A percentile compares a stretch with the other conserved stretches of the same genome.
Evolutionary conservation across 1,140 invertebrate genomes (phyloP).

Genomic region (Acromyrmex charruanus): DNA sequence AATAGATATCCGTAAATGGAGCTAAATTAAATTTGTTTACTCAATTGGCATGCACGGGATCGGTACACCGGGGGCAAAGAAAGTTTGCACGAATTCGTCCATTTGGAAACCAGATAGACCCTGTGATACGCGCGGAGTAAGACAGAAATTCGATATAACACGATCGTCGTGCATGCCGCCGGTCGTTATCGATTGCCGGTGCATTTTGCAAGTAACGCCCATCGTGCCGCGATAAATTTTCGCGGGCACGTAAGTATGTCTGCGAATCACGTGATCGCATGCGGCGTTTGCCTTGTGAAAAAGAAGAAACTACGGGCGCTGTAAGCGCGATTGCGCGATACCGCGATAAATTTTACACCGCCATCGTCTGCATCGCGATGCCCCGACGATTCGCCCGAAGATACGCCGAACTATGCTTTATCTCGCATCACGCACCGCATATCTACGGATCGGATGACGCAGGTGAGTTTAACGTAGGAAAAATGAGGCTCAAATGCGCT

Average conservation of each 20-base stretch:
- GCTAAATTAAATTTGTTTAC: constrained; percentile 61
- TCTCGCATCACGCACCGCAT: constrained; percentile 48
- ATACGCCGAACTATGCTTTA: constrained; percentile 47
- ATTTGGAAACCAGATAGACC: constrained; percentile 55
- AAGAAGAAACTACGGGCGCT: constrained; percentile 69
- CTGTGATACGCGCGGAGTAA: constrained; percentile 36
- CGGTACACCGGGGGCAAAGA: constrained; percentile 45
- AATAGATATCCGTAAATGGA: constrained; percentile 27
- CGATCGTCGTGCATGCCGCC: constrained; percentile 69
- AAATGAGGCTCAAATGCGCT: constrained; percentile 1
- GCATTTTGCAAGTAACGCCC: constrained; percentile 68
- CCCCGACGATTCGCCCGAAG: constrained; percentile 48
- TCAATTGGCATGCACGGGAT: constrained; percentile 52
- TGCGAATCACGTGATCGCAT: constrained; percentile 72
- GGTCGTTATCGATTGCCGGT: constrained; percentile 68
- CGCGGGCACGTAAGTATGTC: constrained; percentile 65
- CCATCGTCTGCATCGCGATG: constrained; percentile 65
- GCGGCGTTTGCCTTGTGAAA: constrained; percentile 58
- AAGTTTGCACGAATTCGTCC: constrained; percentile 59
- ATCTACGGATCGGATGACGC: constrained; percentile 42
- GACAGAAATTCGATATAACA: constrained; percentile 71
- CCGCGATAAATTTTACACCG: constrained; percentile 69
- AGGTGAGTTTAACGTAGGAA: constrained; percentile 33
- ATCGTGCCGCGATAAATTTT: constrained; percentile 71
- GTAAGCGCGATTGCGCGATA: constrained; percentile 65